Evolutionary conservation across 1,140 invertebrate species (phyloP).

Genomic region (Pomacea maculata): DNA sequence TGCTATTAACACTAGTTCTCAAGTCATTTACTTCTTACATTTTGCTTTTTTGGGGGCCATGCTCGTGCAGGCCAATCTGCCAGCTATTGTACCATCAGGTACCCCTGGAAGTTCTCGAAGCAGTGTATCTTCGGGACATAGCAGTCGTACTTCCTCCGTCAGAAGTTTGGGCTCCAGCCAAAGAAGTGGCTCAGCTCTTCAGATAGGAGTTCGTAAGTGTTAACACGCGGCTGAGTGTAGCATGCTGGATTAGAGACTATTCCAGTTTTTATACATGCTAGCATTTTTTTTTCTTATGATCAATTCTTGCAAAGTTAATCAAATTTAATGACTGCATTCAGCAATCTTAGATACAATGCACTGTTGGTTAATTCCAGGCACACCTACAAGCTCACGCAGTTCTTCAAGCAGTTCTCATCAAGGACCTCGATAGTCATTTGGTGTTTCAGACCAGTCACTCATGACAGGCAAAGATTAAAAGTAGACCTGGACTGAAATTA

Average conservation of each 20-base stretch:
- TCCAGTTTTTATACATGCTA: background rate
- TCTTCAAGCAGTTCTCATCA: constrained; percentile 42
- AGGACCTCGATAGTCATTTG: constrained; percentile 12
- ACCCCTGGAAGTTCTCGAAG: constrained; percentile 50
- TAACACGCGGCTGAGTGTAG: background rate
- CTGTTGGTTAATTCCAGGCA: constrained; percentile 23
- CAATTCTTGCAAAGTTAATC: background rate
- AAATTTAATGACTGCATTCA: background rate
- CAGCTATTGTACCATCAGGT: constrained; percentile 37
- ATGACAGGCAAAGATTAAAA: too few species aligned
- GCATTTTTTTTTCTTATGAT: background rate
- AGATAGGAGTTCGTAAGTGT: constrained; percentile 42
- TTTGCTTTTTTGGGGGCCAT: background rate
- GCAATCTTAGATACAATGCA: background rate
- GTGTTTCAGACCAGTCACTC: too few species aligned
- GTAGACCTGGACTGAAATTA: too few species aligned
- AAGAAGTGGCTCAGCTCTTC: constrained; percentile 39
- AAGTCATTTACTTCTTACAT: background rate
- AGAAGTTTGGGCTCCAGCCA: constrained; percentile 37
- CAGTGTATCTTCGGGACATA: constrained; percentile 50
- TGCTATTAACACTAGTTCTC: background rate
- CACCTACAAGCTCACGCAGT: constrained; percentile 47
- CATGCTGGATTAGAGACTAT: background rate
- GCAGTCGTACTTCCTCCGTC: constrained; percentile 40
- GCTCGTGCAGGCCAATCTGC: constrained; percentile 47